These are phyloP conservation scores for Brachionichthys hirsutus DNA, from an alignment of 2,113 vertebrate species.

Conservation along the genomic window DNA sequence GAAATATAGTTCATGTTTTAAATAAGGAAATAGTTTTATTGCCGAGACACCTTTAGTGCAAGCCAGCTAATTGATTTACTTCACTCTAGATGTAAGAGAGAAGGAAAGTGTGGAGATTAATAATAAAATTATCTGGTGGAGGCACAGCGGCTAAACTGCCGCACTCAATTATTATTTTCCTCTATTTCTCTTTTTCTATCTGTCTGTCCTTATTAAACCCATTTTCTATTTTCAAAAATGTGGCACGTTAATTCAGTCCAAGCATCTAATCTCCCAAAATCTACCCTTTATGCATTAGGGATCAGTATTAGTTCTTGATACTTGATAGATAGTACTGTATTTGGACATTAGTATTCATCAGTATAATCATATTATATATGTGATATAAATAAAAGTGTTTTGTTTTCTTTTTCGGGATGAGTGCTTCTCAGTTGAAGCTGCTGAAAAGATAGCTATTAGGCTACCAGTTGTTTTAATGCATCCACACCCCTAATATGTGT, in stretches of 20 bases:
- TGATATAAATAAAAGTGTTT: no score
- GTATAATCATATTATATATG: no score
- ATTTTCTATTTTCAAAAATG: constrained; percentile 6
- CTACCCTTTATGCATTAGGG: not conserved
- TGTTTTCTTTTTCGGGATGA: no score
- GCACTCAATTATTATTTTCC: constrained; percentile 23
- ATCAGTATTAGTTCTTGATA: no score
- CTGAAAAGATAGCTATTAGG: no score
- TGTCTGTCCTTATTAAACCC: constrained; percentile 31
- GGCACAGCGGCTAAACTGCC: constrained; percentile 27
- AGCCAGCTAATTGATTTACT: constrained; percentile 64
- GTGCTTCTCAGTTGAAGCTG: no score
- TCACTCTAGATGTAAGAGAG: constrained; percentile 41
- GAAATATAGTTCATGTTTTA: constrained; percentile 64
- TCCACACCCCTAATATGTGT: no score
- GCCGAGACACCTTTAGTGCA: constrained; percentile 58
- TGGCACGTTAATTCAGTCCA: constrained; percentile 20
- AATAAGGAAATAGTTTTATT: constrained; percentile 57
- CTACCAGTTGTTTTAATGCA: no score
- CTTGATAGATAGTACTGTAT: no score
- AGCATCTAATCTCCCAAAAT: constrained; percentile 9
- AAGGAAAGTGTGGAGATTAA: constrained; percentile 28
- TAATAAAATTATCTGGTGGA: constrained; percentile 41
- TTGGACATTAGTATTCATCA: no score
- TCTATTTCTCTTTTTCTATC: constrained; percentile 8